Percentiles rank a stretch among this genome's conserved stretches.
phyloP scores from a whole-genome alignment of 2,888 invertebrate genomes.

The Drepanosiphum platanoidis region DNA sequence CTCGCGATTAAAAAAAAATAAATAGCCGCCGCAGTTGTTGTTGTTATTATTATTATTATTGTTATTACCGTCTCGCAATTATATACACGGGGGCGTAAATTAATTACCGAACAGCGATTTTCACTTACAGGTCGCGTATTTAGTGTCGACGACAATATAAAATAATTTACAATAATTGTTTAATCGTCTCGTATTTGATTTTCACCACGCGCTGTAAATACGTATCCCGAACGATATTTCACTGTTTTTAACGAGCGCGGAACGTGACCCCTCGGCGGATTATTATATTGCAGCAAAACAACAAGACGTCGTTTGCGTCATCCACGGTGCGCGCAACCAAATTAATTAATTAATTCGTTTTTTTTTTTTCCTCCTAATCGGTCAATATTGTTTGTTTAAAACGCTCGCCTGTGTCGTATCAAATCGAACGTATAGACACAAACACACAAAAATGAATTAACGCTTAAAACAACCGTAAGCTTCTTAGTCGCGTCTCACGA shows the following conservation, averaged over 20 bases:
- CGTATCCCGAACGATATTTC: background rate
- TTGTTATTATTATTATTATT: background rate
- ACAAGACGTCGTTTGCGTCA: conserved; percentile 31
- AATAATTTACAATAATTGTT: background rate
- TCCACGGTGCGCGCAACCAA: background rate
- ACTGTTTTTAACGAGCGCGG: background rate
- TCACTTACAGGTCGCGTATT: background rate
- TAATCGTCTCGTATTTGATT: background rate
- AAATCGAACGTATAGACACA: background rate
- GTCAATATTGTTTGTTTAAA: background rate
- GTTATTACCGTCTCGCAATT: background rate
- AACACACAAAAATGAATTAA: too few species aligned
- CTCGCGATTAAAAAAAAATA: too few species aligned
- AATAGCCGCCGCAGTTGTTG: background rate
- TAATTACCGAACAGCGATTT: background rate
- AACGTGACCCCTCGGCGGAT: background rate
- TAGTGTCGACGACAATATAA: background rate
- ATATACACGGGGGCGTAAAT: background rate
- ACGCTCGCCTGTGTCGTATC: background rate
- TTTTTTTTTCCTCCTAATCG: background rate
- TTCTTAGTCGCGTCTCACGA: too few species aligned
- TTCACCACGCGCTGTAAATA: background rate
- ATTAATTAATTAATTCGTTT: background rate
- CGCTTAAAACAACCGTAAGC: too few species aligned
- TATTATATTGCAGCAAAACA: conserved; percentile 15